phyloP scores from a whole-genome alignment of 2,113 vertebrate genomes.

The Vidua chalybeata region DNA sequence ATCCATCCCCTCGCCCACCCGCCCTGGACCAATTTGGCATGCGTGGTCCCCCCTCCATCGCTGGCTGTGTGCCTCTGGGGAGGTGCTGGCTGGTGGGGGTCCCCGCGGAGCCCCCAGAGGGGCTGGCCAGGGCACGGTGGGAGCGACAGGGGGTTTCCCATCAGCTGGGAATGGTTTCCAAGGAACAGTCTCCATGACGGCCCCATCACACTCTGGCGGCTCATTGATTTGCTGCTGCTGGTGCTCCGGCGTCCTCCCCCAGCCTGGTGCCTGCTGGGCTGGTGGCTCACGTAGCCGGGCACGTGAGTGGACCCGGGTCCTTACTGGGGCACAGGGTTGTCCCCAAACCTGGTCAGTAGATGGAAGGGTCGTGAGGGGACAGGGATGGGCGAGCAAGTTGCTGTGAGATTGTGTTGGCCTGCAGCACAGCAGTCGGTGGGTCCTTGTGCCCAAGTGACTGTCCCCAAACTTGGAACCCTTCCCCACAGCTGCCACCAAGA shows the following conservation, averaged over 20 bases:
- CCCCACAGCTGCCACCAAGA: background rate
- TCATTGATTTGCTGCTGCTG: conserved; percentile 71
- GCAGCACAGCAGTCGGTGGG: background rate
- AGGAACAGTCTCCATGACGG: conserved; percentile 76
- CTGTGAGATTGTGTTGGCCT: background rate
- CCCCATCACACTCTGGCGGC: conserved; percentile 57
- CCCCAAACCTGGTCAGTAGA: background rate
- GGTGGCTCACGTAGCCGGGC: background rate
- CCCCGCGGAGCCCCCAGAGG: background rate
- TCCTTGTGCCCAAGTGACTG: background rate
- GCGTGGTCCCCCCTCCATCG: background rate
- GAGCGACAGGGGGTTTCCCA: conserved; percentile 56
- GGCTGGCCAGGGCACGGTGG: conserved; percentile 16
- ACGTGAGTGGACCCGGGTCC: background rate
- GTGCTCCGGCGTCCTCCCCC: conserved; percentile 17
- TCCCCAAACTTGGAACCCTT: background rate
- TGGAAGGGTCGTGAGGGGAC: background rate
- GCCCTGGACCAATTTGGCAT: conserved; percentile 35
- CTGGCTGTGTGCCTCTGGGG: background rate
- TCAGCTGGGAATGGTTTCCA: conserved; percentile 69
- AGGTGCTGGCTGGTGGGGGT: conserved; percentile 8
- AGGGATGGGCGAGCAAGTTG: accelerated
- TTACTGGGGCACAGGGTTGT: background rate
- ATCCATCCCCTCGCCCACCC: conserved; percentile 57
- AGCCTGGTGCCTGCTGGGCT: conserved; percentile 26